These are phyloP conservation scores for Zaprionus ornatus DNA, from an alignment of 1,140 invertebrate genomes.

Conservation along the genomic window DNA sequence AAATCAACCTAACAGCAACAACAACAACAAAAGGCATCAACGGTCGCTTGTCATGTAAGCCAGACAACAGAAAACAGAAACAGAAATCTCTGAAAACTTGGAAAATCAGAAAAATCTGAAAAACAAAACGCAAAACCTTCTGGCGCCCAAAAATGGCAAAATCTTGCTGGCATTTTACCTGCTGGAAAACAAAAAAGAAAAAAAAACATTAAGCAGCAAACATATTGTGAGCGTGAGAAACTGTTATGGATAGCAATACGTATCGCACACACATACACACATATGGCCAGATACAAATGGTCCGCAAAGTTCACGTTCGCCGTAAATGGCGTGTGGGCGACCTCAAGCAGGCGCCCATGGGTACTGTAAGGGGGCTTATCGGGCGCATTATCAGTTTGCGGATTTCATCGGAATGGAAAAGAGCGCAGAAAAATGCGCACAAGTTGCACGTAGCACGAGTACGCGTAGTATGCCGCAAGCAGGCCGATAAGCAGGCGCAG, in stretches of 20 bases:
- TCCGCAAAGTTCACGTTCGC: slow-evolving; percentile 60
- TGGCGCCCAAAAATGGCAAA: slow-evolving; percentile 73
- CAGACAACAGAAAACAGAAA: slow-evolving; percentile 31
- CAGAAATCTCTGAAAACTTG: slow-evolving; percentile 5
- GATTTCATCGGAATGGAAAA: slow-evolving; percentile 32
- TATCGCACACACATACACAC: slow-evolving; percentile 11
- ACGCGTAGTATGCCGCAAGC: slow-evolving; percentile 35
- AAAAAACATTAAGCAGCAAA: slow-evolving; percentile 37
- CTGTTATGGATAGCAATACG: slow-evolving; percentile 52
- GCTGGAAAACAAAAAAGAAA: slow-evolving; percentile 13
- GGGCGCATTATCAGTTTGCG: slow-evolving; percentile 42
- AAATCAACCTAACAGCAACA: slow-evolving; percentile 37
- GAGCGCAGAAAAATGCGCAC: slow-evolving; percentile 33
- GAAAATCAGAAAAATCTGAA: slow-evolving; percentile 22
- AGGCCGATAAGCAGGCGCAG: slow-evolving; percentile 7
- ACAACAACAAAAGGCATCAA: slow-evolving; percentile 44
- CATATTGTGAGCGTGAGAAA: slow-evolving; percentile 80
- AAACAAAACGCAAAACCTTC: slow-evolving; percentile 58
- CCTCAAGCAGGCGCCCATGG: slow-evolving; percentile 3
- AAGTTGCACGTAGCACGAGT: slow-evolving; percentile 46
- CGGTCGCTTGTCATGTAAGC: slow-evolving; percentile 55
- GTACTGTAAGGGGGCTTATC: slow-evolving; percentile 48
- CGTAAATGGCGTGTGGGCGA: slow-evolving; percentile 58
- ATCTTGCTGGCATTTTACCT: slow-evolving; percentile 69
- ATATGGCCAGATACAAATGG: slow-evolving; percentile 42